Evolutionary conservation across 2,888 invertebrate species (phyloP).

Genomic region (Eupithecia tripunctaria): DNA sequence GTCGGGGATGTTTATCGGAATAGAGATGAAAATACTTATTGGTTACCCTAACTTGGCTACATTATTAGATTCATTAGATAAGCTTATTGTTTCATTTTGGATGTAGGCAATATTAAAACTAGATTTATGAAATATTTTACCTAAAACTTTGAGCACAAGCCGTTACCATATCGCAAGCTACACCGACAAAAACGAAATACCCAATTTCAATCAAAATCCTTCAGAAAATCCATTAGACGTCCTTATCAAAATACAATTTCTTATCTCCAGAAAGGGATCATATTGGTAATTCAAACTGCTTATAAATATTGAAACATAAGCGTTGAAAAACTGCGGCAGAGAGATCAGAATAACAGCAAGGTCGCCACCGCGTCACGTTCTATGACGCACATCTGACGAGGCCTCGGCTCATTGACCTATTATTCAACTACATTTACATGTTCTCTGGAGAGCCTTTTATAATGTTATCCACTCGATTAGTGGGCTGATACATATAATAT

Average conservation of each 20-base stretch:
- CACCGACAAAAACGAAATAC: background rate
- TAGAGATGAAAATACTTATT: slow-evolving; percentile 11
- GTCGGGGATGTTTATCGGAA: slow-evolving; percentile 21
- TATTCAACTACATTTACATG: slow-evolving; percentile 18
- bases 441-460: slow-evolving; percentile 9
- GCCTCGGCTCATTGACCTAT: slow-evolving; percentile 35
- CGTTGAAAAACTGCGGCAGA: slow-evolving; percentile 31
- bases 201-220: background rate
- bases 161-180: background rate
- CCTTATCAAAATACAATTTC: background rate
- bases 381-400: slow-evolving; percentile 41
- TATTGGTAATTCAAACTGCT: slow-evolving; percentile 17
- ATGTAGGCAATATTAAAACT: background rate
- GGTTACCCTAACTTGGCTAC: background rate
- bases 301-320: slow-evolving; percentile 20
- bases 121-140: background rate
- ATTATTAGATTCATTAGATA: slow-evolving; percentile 2
- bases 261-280: slow-evolving; percentile 4
- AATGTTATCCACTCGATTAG: background rate
- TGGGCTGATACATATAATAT: background rate
- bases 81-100: background rate
- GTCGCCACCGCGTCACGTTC: slow-evolving; percentile 38
- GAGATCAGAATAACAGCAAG: slow-evolving; percentile 32
- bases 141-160: background rate
- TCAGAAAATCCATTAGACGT: background rate